Evolutionary conservation across 2,797 vertebrate species (phyloP), one percentile per base, ranked within the genome.

Genomic region (Clarias platycephalus): DNA sequence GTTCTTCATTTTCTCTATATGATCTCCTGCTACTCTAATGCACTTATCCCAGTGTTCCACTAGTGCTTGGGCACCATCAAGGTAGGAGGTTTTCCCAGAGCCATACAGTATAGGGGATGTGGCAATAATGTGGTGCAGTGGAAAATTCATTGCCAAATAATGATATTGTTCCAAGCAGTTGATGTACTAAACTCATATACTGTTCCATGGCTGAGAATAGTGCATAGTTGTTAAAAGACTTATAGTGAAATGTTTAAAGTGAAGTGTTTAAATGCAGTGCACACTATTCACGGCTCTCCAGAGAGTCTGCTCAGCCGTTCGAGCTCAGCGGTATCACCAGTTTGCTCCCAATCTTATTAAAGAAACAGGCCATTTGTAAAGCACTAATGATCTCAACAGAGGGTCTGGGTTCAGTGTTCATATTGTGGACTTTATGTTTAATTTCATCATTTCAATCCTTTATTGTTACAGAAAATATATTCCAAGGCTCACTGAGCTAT

Each of bases 291-390:
- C 8, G 63, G 26, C 66, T 63, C 86, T 86, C 81, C 75, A 70
- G 83, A 83, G 83, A 72, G 40, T 85, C 71, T 62, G 83, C 63
- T 86, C 75, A 58, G 34, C 57, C 66, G 60, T 83, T 80, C n/a
- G 70, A 84, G 22, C 66, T 55, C 74, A 77, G 72, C 81, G 62
- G 81, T 49, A 83, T 70, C 40, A 71, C 72, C 76, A 72, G 37
- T 84, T 86, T 60, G 49, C 80, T 70, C 70, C 44, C 37, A 28
- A 68, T 64, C 79, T 84, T 84, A 88, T 84, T 82, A 86, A 82
- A 79, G 40, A 72, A 82, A 81, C 40, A 37, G 71, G 26, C 53
- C 85, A 80, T 86, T 89, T 82, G 76, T 82, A 86, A 63, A 81
- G 16, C 63, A 8, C 66, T 83, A 86, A 89, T 81, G 83, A 83